A percentile compares a stretch with the other conserved stretches of the same genome.
Evolutionary conservation across 1,140 invertebrate species (phyloP).

Genomic region (Calliopsis andreniformis): DNA sequence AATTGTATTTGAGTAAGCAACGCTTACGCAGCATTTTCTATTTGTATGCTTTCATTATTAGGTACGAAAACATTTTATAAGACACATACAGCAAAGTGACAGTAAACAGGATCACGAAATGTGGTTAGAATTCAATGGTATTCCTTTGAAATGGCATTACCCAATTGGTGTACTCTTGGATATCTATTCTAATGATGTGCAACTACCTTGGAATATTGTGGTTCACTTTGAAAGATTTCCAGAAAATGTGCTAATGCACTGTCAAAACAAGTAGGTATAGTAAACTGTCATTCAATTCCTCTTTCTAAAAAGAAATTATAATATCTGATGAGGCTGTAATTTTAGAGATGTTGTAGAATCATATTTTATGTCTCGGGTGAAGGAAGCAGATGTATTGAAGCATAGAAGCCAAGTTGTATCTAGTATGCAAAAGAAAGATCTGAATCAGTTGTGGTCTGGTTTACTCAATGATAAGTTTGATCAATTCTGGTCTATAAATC

Average conservation of each 20-base stretch:
- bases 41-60: constrained; percentile 68
- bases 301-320: not conserved
- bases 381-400: constrained; percentile 98
- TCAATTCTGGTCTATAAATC: constrained; percentile 99
- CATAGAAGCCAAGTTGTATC: constrained; percentile 95
- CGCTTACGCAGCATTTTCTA: not conserved
- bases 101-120: constrained; percentile 92
- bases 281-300: constrained; percentile 32
- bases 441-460: constrained; percentile 97
- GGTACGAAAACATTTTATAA: constrained; percentile 94
- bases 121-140: constrained; percentile 97
- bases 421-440: constrained; percentile 98
- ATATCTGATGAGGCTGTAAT: constrained; percentile 56
- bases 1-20: not conserved
- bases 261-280: constrained; percentile 87
- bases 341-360: constrained; percentile 95
- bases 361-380: constrained; percentile 96
- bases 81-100: constrained; percentile 88
- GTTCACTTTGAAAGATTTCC: constrained; percentile 98
- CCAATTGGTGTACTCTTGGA: constrained; percentile 98
- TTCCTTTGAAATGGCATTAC: constrained; percentile 97
- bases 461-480: constrained; percentile 99
- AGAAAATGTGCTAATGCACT: constrained; percentile 89
- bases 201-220: constrained; percentile 95
- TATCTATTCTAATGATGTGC: constrained; percentile 87